Base-by-base conservation (phyloP, 2,888 invertebrate species). In the Ophion slaviceki region DNA sequence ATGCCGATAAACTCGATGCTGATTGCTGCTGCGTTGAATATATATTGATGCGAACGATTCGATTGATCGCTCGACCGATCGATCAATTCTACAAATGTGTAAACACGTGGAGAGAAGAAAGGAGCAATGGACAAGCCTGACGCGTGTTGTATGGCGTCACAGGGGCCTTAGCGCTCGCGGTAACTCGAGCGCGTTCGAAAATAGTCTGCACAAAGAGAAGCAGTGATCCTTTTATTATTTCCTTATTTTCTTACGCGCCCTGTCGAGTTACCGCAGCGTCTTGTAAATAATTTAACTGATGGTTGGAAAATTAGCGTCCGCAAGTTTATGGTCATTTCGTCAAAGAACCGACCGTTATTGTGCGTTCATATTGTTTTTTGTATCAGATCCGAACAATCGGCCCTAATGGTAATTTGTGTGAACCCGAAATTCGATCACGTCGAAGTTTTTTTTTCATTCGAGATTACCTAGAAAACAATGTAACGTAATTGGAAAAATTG, bases 131-230 rank as follows among this genome's bases (percentile, higher is more conserved):
- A 80, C 84, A 86, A 85, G 87, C 88, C 87, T 88, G 88, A 85
- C 82, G 87, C 85, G 75, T 77, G 61, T 83, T 81, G 57, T 71
- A 78, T 72, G 77, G 87, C 87, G 87, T 88, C 82, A 85, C 79
- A 87, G 89, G 89, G 89, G 89, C 89, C 89, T 89, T 89, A 89
- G 82, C 88, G 87, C 84, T 82, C 84, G 84, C 61, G 87, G 88
- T 87, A 80, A 82, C 85, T 88, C 79, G 81, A 86, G 75, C 59
- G 59, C 47, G 45, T 80, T 61, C 20, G 40, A 75, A 62, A 45
- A 53, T 14, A 64, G 11, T 45, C 72, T n/a, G 47, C 68, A 64
- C 61, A 45, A 78, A 45, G 28, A 47, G 62, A 72, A 68, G 36
- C 53, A 72, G 59, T 5, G 47, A 61, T 62, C 11, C 36, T 71